Evolutionary conservation across 2,797 vertebrate genomes (phyloP), one percentile per base, ranked within the genome.

Genomic region (Trachurus trachurus): DNA sequence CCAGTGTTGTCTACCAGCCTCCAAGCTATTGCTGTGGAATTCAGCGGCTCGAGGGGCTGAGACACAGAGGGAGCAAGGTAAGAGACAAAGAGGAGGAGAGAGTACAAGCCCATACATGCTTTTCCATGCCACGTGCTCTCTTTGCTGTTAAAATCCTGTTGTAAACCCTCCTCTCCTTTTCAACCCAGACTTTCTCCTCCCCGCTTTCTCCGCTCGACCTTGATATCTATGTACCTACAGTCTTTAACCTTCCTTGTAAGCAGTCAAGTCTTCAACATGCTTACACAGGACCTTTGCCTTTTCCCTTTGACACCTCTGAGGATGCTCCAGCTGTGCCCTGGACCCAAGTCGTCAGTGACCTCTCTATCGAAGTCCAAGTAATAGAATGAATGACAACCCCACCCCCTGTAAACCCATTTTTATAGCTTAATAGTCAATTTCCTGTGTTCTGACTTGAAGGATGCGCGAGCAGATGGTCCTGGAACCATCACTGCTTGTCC

Each of bases 1-100:
- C 61, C 61, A 50, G 39, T 62, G 65, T 21, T 66, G 72, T 78
- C 74, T 58, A 39, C 34, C 77, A 60, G 68, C 87, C 88, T 92
- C 49, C 66, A 21, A 90, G 87, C 81, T 76, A 90, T 82, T 71
- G 49, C 68, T 86, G 76, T 83, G 90, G 89, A 91, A 94, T 93
- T 87, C 56, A 82, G 66, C 78, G n/a, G 68, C 87, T 8, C 84
- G 69, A 84, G 83, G 73, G 66, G 65, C 69, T 59, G 29, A 80
- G 49, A 80, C 84, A 66, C 59, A 82, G 29, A 71, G 44, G 66
- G 75, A 74, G n/a, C 53, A 57, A 75, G 40, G 47, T 71, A 53
- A 66, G 84, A 87, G 67, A 89, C 68, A 83, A 77, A 76, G 49
- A 59, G 39, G 54, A 72, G 63, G 45, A 47, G 69, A 69, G 67